Conservation (phyloP, 2,797 vertebrate genomes). For the Poecile montanus region DNA sequence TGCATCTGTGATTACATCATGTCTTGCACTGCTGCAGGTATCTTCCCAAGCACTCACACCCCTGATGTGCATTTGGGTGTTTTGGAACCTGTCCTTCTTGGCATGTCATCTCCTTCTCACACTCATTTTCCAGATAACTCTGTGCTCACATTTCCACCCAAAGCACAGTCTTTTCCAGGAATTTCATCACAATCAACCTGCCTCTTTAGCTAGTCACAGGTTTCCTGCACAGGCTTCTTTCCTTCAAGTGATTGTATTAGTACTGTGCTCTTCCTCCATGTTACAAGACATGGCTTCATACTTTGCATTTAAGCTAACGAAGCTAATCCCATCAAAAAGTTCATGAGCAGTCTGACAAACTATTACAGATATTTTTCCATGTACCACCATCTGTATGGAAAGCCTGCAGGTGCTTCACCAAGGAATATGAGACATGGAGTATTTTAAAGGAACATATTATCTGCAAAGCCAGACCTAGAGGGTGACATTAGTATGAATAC, state of each 20-base stretch:
- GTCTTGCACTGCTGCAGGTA: not conserved
- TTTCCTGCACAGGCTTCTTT: not conserved
- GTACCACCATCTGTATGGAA: not conserved
- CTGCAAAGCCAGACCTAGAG: not conserved
- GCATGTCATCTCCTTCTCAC: not conserved
- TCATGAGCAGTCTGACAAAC: not conserved
- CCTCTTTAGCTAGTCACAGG: not conserved
- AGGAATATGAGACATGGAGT: not conserved
- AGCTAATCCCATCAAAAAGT: not conserved
- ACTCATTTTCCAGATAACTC: not conserved
- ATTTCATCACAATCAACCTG: not conserved
- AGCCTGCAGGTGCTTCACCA: not conserved
- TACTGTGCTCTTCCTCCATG: not conserved
- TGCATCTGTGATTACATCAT: not conserved
- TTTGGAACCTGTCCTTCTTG: not conserved
- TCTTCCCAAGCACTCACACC: not conserved
- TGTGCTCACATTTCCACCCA: not conserved
- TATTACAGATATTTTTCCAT: not conserved
- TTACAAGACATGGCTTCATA: not conserved
- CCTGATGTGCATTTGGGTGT: not conserved
- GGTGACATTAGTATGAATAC: not conserved
- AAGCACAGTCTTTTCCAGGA: not conserved
- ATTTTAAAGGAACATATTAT: not conserved
- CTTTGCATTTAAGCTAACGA: not conserved
- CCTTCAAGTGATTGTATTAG: not conserved